Base-by-base conservation (phyloP, 2,797 vertebrate genomes). In the Chloroceryle amazona region DNA sequence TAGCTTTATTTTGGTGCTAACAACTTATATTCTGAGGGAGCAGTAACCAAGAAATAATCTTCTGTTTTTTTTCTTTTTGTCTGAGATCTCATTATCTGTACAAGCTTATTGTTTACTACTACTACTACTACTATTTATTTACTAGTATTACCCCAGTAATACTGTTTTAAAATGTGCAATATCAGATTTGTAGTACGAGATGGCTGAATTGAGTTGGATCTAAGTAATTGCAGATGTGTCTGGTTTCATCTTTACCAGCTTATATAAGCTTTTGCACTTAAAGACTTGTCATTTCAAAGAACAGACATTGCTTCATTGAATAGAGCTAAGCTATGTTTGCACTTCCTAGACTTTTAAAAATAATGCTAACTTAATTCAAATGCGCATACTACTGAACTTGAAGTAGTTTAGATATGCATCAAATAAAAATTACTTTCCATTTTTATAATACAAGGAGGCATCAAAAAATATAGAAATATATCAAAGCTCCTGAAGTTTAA, bases 211-310 rank as follows among this genome's bases (percentile, higher is more conserved):
- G 94, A 96, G 93, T 74, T 88, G 74, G 81, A 95, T 92, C 84
- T 92, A 86, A 92, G 75, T 65, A 83, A 88, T 79, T 70, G 72
- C 70, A 86, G 57, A 86, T 81, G 68, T 74, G 67, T 71, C 31
- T 73, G 71, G 73, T 92, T 97, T 96, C 83, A 82, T 98, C 94
- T 97, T 81, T 94, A 83, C 95, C 85, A 93, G 75, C 72, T 90
- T 96, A 90, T 75, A 72, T 96, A 91, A 95, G 63, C 89, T 96
- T 97, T 91, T 96, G 44, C 74, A 79, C 81, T 79, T 89, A 72
- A 81, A 94, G 51, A 51, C 52, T 96, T 94, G 57, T 42, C 72
- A 91, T 93, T 96, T 95, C 89, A 95, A 95, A 97, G 86, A 82
- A 47, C 51, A 61, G 89, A 28, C 62, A n/a, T 76, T 78, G 47